A percentile compares a stretch with the other conserved stretches of the same genome.
Evolutionary conservation across 1,140 invertebrate genomes (phyloP).

Genomic region (Aphaenogaster ashmeadi): DNA sequence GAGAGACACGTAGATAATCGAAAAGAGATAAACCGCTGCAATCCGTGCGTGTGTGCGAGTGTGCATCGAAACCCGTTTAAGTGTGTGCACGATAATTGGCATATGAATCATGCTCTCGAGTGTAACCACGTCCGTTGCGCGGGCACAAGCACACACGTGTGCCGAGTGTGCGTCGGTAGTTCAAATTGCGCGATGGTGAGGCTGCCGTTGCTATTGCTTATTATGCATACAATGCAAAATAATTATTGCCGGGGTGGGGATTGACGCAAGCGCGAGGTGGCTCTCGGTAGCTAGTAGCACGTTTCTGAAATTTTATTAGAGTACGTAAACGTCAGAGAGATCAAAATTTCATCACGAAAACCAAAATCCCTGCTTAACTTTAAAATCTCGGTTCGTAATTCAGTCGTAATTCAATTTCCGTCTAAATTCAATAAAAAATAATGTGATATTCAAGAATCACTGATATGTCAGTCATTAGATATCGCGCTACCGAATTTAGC

Average conservation of each 20-base stretch:
- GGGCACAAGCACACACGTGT: conserved; percentile 56
- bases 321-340: not conserved
- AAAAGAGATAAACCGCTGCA: conserved; percentile 34
- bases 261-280: conserved; percentile 62
- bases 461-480: not conserved
- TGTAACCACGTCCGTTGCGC: conserved; percentile 70
- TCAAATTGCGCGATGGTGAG: conserved; percentile 38
- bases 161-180: conserved; percentile 56
- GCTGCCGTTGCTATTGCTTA: conserved; percentile 68
- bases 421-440: not conserved
- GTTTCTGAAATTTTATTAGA: conserved; percentile 41
- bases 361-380: not conserved
- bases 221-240: conserved; percentile 83
- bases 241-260: conserved; percentile 77
- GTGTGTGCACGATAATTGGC: conserved; percentile 82
- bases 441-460: conserved; percentile 19
- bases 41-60: not conserved
- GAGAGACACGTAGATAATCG: conserved; percentile 25
- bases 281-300: conserved; percentile 35
- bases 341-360: not conserved
- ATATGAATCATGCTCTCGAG: conserved; percentile 83
- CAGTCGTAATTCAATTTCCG: not conserved
- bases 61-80: conserved; percentile 69
- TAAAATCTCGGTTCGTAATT: not conserved
- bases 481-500: not conserved